Percentiles rank a stretch among this genome's conserved stretches.
Evolutionary conservation across 2,113 vertebrate genomes (phyloP).

Genomic region (Opisthocomus hoazin): DNA sequence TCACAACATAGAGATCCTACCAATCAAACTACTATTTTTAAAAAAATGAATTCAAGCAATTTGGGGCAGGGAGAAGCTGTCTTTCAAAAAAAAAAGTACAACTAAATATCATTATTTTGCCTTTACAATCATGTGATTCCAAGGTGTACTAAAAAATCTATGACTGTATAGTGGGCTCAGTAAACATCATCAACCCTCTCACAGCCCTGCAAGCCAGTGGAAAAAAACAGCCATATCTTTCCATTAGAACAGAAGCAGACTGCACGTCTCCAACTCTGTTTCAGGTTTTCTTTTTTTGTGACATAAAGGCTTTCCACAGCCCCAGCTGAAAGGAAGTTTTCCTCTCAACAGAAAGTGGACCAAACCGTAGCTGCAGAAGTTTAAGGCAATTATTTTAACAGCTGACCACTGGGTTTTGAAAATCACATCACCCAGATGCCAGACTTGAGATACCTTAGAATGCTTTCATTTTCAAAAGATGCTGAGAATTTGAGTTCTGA

Average conservation of each 20-base stretch:
- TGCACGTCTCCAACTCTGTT: not conserved
- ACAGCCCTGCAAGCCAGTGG: rapidly evolving
- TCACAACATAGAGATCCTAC: not conserved
- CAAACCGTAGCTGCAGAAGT: not conserved
- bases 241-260: not conserved
- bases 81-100: not conserved
- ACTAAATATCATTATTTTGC: not conserved
- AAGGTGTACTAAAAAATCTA: not conserved
- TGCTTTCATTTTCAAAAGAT: not conserved
- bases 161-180: not conserved
- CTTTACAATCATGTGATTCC: not conserved
- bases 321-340: not conserved
- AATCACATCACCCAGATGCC: not conserved
- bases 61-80: not conserved
- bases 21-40: not conserved
- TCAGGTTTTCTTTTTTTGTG: not conserved
- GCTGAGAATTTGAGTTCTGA: not conserved
- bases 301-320: not conserved
- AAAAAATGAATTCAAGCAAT: not conserved
- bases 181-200: not conserved
- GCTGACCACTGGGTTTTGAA: not conserved
- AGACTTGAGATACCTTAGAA: not conserved
- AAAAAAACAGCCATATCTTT: not conserved
- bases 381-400: not conserved
- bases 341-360: not conserved